Evolutionary conservation across 2,888 invertebrate species (phyloP).

Genomic region (Acleris cristana): DNA sequence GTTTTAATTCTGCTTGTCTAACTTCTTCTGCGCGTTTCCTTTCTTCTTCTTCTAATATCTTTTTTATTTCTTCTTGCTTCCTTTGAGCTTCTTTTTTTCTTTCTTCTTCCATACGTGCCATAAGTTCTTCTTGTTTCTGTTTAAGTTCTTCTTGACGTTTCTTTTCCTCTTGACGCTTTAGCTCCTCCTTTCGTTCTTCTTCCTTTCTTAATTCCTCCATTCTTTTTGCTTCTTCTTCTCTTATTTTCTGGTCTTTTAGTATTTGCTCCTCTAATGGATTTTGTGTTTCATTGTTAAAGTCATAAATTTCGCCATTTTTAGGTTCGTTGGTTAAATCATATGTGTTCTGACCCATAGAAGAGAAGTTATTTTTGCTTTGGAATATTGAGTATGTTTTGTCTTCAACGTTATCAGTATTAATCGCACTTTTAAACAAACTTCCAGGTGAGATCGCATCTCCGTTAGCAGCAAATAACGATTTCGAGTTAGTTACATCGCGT

Average conservation of each 20-base stretch:
- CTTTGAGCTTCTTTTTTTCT: conserved; percentile 62
- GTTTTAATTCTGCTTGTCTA: conserved; percentile 60
- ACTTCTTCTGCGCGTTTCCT: conserved; percentile 66
- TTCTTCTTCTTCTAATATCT: conserved; percentile 63
- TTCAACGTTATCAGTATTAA: conserved; percentile 50
- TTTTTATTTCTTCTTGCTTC: conserved; percentile 60
- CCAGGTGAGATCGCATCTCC: conserved; percentile 63
- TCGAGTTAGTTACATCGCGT: conserved; percentile 40
- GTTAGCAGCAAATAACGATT: conserved; percentile 52
- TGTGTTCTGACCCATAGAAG: conserved; percentile 66
- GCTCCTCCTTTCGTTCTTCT: conserved; percentile 45
- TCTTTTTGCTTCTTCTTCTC: conserved; percentile 49
- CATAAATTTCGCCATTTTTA: conserved; percentile 56
- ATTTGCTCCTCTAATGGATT: conserved; percentile 53
- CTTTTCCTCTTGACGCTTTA: conserved; percentile 34
- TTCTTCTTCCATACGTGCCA: conserved; percentile 53
- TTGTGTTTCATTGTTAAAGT: conserved; percentile 60
- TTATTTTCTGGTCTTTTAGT: conserved; percentile 47
- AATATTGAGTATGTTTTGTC: conserved; percentile 64
- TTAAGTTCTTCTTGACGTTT: conserved; percentile 44
- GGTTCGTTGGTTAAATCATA: conserved; percentile 57
- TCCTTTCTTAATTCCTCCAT: conserved; percentile 47
- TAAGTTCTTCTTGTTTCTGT: conserved; percentile 45
- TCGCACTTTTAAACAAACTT: conserved; percentile 69
- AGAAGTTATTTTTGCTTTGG: conserved; percentile 68